These are phyloP conservation scores for Hyperoodon ampullatus DNA, from an alignment of 2,113 vertebrate species.

Conservation along the genomic window DNA sequence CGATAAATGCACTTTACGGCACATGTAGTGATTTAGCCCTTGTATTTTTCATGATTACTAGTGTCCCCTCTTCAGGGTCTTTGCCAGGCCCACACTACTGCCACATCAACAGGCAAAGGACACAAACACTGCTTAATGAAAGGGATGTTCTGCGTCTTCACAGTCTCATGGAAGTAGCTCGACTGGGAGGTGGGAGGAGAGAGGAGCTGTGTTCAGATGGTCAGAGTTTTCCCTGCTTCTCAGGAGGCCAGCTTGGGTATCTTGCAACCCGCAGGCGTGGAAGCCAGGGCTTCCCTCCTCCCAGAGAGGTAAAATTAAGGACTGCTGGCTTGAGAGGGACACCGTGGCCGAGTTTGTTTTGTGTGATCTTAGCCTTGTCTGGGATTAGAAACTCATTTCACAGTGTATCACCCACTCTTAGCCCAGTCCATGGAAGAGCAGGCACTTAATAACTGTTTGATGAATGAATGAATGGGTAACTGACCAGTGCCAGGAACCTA, in stretches of 20 bases:
- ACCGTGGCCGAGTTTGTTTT: neutral
- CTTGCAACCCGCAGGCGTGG: accelerated
- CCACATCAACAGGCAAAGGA: neutral
- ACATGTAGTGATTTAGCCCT: neutral
- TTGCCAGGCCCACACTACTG: neutral
- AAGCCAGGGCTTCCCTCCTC: neutral
- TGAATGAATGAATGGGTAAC: neutral
- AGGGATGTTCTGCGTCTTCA: neutral
- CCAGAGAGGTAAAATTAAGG: neutral
- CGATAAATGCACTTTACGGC: neutral
- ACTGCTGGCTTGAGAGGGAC: neutral
- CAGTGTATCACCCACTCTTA: neutral
- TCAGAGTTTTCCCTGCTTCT: neutral
- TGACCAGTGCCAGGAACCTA: neutral
- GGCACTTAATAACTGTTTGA: neutral
- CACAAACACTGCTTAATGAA: neutral
- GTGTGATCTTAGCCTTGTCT: neutral
- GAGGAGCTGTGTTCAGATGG: neutral
- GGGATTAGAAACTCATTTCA: neutral
- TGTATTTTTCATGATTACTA: neutral
- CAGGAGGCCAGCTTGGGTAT: neutral
- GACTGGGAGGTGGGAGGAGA: neutral
- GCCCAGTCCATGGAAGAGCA: no score
- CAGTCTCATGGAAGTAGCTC: neutral
- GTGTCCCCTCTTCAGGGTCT: neutral